Evolutionary conservation across 2,113 vertebrate species (phyloP), one percentile per base, ranked within the genome.

Genomic region (Syngnathoides biaculeatus): DNA sequence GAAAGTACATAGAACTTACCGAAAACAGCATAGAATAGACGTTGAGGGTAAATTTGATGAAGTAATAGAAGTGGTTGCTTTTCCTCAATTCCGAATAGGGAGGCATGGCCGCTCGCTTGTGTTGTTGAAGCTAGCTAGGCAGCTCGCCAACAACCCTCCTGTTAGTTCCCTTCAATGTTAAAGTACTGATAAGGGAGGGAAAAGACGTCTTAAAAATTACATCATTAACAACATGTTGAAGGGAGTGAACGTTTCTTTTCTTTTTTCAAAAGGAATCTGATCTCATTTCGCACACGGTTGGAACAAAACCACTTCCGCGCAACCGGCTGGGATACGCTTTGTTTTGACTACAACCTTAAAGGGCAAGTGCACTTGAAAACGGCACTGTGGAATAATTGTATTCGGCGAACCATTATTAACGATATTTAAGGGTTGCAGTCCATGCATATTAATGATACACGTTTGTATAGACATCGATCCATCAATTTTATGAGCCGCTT

Each of bases 11-110:
- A 11, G 12, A 24, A 93, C 94, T 93, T 89, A 95, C 94, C 93
- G 94, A 94, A 71, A 95, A 95, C 26, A 94, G 79, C 86, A 93
- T 94, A 22, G 94, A 93, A 61, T 94, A 95, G 69, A 93, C 20
- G 65, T 94, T 94, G 12, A 95, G 79, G 14, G 94, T 92, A 50
- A 94, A 95, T 82, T 95, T 95, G 81, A 94, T 83, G 85, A 91
- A 89, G 84, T 94, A 95, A 84, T 94, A 95, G 79, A 89, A 93
- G 79, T 84, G 74, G 73, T 79, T 90, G 78, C 82, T 91, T 67
- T 92, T 90, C 52, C 79, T 92, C 72, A 92, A 50, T 48, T 92
- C 87, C 43, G 86, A 85, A 75, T 91, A 93, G 60, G 87, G 65
- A 76, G 92, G 84, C 92, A 93, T 93, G 84, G 68, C 80, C 83